These are phyloP conservation scores for Apis florea DNA, from an alignment of 1,140 invertebrate genomes.

Conservation along the genomic window DNA sequence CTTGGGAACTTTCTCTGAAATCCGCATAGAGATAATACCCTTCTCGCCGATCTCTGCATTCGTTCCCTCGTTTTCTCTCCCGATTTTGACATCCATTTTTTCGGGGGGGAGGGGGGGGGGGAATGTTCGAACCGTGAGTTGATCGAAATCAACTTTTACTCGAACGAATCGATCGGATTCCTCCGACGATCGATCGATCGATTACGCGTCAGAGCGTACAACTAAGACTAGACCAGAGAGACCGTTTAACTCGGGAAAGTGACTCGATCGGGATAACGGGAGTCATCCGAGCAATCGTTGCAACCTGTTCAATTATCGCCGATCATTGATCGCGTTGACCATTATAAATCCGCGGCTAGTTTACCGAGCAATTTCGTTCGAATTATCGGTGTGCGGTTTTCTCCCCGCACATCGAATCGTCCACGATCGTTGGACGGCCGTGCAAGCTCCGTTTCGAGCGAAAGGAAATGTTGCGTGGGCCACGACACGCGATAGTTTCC, in stretches of 20 bases:
- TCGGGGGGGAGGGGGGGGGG: too few relatives aligned
- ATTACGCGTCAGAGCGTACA: conserved; percentile 27
- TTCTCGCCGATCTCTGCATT: conserved; percentile 27
- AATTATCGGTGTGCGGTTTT: neutral
- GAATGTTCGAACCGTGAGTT: neutral
- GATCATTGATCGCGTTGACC: neutral
- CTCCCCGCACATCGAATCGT: neutral
- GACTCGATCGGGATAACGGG: neutral
- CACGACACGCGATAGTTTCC: conserved; percentile 58
- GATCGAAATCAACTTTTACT: conserved; percentile 11
- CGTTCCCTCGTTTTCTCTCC: conserved; percentile 54
- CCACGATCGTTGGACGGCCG: conserved; percentile 12
- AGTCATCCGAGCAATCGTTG: neutral
- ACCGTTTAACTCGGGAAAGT: conserved; percentile 21
- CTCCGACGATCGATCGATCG: neutral
- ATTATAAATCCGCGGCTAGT: neutral
- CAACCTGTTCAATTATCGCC: neutral
- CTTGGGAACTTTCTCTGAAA: conserved; percentile 69
- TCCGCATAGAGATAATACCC: conserved; percentile 39
- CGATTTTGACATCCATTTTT: conserved; percentile 19
- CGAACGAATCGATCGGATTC: conserved; percentile 5
- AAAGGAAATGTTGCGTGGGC: conserved; percentile 71
- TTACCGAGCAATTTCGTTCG: neutral
- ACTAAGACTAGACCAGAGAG: neutral
- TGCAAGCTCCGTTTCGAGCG: conserved; percentile 48